Evolutionary conservation across 2,888 invertebrate genomes (phyloP), one percentile per base, ranked within the genome.

Genomic region (Nomada lathburiana): DNA sequence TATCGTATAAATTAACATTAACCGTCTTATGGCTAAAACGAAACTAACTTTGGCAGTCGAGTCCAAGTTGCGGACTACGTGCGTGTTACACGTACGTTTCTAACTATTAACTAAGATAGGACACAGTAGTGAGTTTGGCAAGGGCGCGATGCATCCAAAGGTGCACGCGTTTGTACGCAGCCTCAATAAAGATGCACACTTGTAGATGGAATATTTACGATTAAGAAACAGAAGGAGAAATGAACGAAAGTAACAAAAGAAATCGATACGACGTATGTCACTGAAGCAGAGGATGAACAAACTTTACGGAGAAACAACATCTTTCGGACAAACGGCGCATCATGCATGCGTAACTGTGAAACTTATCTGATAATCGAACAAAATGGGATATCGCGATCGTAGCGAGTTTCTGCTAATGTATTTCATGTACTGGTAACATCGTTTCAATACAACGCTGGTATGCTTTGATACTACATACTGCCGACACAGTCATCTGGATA

Each of bases 21-120:
- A 75, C 72, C 20, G 53, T 65, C 44, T 86, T 82, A 89, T 71
- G 26, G 64, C 76, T 88, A 88, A 55, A 80, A 85, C 62, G 36
- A 85, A 86, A 79, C 82, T 89, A 89, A 86, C 91, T 91, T 91
- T 91, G 91, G 91, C 90, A 91, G 91, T 91, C 84, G 74, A 85
- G 81, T 89, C 77, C 79, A 83, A 69, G 79, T 82, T 81, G 59
- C 70, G 82, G 82, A 77, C 77, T 68, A 80, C 74, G 52, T 60
- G 80, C 70, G 68, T 59, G 63, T 47, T 65, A 52, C 55, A 53
- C 23, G 63, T 68, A 64, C 64, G 67, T 57, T 68, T 60, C 47
- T 72, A 72, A 79, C 29, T 62, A 72, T 82, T 76, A 36, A 36
- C 63, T 76, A 82, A 29, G 23, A 64, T 74, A 73, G 59, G 59